Percentiles rank a stretch among this genome's conserved stretches.
Evolutionary conservation across 1,140 invertebrate genomes (phyloP).

Genomic region (Drosophila equinoxialis): DNA sequence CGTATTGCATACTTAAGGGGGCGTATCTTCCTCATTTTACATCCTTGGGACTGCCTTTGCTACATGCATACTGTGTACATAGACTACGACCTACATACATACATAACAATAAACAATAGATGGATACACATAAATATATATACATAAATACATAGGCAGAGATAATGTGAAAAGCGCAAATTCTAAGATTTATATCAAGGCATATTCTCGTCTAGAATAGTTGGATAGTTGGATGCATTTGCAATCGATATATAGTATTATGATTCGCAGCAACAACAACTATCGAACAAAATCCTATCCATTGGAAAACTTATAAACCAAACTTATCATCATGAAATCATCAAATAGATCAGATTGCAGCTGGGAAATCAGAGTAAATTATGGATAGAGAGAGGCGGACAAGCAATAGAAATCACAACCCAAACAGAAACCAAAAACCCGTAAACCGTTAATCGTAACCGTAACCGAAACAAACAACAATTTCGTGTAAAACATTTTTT

Average conservation of each 20-base stretch:
- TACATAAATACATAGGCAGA: constrained; percentile 39
- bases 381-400: constrained; percentile 36
- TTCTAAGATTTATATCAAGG: constrained; percentile 43
- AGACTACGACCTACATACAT: constrained; percentile 43
- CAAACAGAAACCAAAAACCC: constrained; percentile 23
- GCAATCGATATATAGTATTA: not conserved
- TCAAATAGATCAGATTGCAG: constrained; percentile 13
- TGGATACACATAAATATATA: constrained; percentile 50
- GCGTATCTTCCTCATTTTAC: too few relatives aligned
- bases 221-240: not conserved
- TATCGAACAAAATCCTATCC: not conserved
- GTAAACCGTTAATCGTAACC: not conserved
- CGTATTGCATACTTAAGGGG: too few relatives aligned
- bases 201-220: constrained; percentile 38
- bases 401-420: constrained; percentile 8
- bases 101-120: constrained; percentile 46
- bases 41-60: too few relatives aligned
- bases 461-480: constrained; percentile 48
- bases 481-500: constrained; percentile 79
- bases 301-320: not conserved
- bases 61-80: constrained; percentile 52
- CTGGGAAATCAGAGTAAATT: constrained; percentile 12
- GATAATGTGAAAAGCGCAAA: constrained; percentile 57
- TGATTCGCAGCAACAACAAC: not conserved
- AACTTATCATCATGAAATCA: not conserved